A percentile compares a stretch with the other conserved stretches of the same genome.
These are phyloP conservation scores for Leptestheria dahalacensis DNA, from an alignment of 1,140 invertebrate species.

Conservation along the genomic window DNA sequence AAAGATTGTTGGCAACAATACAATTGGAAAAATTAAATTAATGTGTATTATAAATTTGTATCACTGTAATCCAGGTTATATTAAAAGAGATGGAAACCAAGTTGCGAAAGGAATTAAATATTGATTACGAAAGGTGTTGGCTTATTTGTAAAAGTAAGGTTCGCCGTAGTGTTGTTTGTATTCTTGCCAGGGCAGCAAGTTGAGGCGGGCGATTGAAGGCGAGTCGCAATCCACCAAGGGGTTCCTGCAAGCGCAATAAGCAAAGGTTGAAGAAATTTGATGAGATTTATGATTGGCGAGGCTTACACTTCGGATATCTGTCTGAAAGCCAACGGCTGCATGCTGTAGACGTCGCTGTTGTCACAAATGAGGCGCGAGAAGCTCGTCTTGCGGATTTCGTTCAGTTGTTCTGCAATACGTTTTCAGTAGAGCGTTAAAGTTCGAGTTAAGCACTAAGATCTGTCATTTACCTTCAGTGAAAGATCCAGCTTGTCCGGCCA, in stretches of 20 bases:
- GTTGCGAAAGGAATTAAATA: too few relatives aligned
- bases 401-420: slow-evolving; percentile 50
- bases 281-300: not conserved
- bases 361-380: slow-evolving; percentile 75
- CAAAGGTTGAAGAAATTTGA: not conserved
- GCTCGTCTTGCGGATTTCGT: slow-evolving; percentile 64
- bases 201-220: slow-evolving; percentile 10
- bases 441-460: not conserved
- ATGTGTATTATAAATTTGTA: not conserved
- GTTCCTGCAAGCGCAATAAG: not conserved
- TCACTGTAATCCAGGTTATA: too few relatives aligned
- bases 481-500: slow-evolving; percentile 24
- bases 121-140: too few relatives aligned
- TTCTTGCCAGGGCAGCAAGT: slow-evolving; percentile 11
- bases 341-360: slow-evolving; percentile 48
- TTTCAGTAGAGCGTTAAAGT: not conserved
- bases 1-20: not conserved
- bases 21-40: not conserved
- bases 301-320: slow-evolving; percentile 31
- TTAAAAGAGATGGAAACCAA: too few relatives aligned
- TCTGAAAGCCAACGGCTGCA: slow-evolving; percentile 37
- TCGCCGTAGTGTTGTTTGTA: not conserved
- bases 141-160: not conserved
- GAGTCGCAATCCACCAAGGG: slow-evolving; percentile 7
- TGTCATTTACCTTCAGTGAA: slow-evolving; percentile 25